Evolutionary conservation across 2,888 invertebrate species (phyloP).

Genomic region (Eudasyphora cyanicolor): DNA sequence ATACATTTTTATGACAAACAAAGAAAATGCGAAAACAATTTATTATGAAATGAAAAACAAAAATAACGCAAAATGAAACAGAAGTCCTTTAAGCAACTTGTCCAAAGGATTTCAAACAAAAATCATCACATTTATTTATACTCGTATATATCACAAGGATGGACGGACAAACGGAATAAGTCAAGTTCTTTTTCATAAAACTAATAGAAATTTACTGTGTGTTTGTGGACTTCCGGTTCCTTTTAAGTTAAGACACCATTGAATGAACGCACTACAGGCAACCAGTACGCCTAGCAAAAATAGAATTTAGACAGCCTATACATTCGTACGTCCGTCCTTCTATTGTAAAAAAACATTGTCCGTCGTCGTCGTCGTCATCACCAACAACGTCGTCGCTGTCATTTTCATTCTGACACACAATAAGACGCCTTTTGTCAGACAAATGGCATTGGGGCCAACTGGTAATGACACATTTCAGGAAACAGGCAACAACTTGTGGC

Average conservation of each 20-base stretch:
- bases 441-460: slow-evolving; percentile 55
- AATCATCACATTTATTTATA: not conserved
- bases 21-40: not conserved
- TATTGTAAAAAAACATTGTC: not conserved
- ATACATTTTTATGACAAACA: not conserved
- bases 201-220: slow-evolving; percentile 7
- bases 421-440: slow-evolving; percentile 44
- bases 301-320: no score
- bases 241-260: slow-evolving; percentile 22
- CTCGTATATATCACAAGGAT: not conserved
- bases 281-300: not conserved
- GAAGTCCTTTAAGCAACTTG: not conserved
- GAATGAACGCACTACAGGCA: slow-evolving; percentile 16
- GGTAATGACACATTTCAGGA: slow-evolving; percentile 56
- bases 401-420: slow-evolving; percentile 1
- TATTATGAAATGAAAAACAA: not conserved
- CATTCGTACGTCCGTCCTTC: not conserved
- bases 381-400: not conserved
- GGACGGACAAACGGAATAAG: not conserved
- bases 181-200: not conserved
- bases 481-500: slow-evolving; percentile 62
- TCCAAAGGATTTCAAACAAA: not conserved
- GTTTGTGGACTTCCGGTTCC: slow-evolving; percentile 19
- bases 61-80: not conserved
- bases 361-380: not conserved